These are phyloP conservation scores for Mustela lutreola DNA, from an alignment of 2,113 vertebrate species.

Conservation along the genomic window DNA sequence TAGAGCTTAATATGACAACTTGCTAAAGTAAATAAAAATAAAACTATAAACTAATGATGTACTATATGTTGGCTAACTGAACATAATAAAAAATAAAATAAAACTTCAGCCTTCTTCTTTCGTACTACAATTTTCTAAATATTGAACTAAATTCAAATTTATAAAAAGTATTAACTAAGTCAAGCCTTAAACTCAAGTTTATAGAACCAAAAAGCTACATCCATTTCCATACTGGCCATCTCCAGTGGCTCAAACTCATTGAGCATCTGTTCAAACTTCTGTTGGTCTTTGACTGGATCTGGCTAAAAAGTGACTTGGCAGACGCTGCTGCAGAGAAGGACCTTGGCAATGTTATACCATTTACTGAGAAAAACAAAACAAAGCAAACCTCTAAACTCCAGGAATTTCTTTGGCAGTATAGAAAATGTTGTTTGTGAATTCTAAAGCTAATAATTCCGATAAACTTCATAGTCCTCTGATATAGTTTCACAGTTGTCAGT, in stretches of 20 bases:
- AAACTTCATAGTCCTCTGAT: neutral
- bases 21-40: conserved; percentile 63
- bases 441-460: neutral
- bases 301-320: conserved; percentile 14
- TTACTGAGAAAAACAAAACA: neutral
- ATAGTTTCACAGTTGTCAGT: neutral
- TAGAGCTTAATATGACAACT: conserved; percentile 24
- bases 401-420: neutral
- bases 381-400: neutral
- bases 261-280: conserved; percentile 38
- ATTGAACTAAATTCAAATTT: conserved; percentile 53
- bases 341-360: neutral
- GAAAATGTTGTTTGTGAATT: conserved; percentile 27
- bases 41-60: neutral
- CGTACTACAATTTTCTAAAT: conserved; percentile 39
- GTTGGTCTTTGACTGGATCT: neutral
- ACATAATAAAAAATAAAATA: conserved; percentile 32
- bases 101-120: neutral
- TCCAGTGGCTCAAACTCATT: neutral
- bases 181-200: neutral
- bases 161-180: neutral
- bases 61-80: neutral
- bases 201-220: neutral
- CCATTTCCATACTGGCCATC: neutral
- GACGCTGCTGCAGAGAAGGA: neutral